phyloP scores from a whole-genome alignment of 2,113 vertebrate genomes.

The Dinomys branickii region DNA sequence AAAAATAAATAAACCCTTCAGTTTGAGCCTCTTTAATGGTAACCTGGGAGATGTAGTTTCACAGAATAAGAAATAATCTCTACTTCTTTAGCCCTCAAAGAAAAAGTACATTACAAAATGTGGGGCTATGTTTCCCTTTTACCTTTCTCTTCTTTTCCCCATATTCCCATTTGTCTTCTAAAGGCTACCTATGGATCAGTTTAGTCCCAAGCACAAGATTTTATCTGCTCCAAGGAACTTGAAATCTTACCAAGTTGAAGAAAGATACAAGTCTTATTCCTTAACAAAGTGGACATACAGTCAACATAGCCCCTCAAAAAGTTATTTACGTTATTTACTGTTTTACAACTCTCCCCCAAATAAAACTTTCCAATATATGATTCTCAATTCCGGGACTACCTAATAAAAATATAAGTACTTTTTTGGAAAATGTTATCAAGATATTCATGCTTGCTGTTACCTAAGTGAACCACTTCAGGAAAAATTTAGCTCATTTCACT shows the following conservation, averaged over 20 bases:
- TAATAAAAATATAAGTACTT: slow-evolving; percentile 77
- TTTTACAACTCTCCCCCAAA: neutral
- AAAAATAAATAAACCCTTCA: neutral
- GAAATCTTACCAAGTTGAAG: neutral
- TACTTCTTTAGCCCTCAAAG: neutral
- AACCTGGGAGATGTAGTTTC: neutral
- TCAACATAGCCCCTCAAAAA: neutral
- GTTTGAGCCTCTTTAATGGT: neutral
- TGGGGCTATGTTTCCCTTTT: too few species aligned
- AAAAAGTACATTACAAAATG: neutral
- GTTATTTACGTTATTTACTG: neutral
- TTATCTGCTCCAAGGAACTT: neutral
- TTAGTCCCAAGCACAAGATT: neutral
- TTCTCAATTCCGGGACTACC: slow-evolving; percentile 58
- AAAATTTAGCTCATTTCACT: slow-evolving; percentile 72
- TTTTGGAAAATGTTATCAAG: slow-evolving; percentile 75
- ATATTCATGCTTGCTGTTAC: slow-evolving; percentile 71
- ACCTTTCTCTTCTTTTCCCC: neutral
- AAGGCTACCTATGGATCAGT: neutral
- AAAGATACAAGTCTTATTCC: neutral
- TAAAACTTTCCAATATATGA: neutral
- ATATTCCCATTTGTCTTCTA: fast-evolving
- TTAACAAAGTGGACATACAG: neutral
- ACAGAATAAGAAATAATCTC: neutral
- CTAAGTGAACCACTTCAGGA: slow-evolving; percentile 73